Evolutionary conservation across 2,888 invertebrate genomes (phyloP), one percentile per base, ranked within the genome.

Genomic region (Drosophila neotestacea): DNA sequence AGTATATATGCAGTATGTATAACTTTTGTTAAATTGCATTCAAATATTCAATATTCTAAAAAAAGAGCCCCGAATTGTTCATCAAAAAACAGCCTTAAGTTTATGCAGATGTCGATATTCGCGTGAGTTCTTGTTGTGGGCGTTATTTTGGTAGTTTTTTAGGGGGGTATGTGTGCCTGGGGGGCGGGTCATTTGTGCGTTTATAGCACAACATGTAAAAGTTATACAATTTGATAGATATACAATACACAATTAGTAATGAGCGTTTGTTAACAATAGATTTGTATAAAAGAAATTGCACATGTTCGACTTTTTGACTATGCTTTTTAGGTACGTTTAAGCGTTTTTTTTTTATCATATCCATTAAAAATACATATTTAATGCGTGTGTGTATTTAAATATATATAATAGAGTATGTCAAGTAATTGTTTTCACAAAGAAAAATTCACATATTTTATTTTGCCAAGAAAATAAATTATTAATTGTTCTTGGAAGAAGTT

Each of bases 281-380:
- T 85, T 89, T 82, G 79, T 89, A 89, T 85, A 85, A 85, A 87
- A 89, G 82, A 88, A 89, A 89, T 86, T 86, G 89, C 89, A 89
- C 89, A 73, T 72, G 78, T 86, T 89, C 70, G 70, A 77, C 72
- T 88, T 88, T 67, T 60, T 46, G 44, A 77, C 73, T 39, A 63
- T 65, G 58, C 28, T 70, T 63, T 59, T 70, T 77, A 88, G 84
- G 88, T 85, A 85, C 88, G 46, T 84, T 79, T 85, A 88, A 88
- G 88, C 88, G 84, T 88, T 32, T 3, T 81, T 85, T 51, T 61
- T 55, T 59, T 72, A 60, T 65, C 59, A 66, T 73, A 65, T 55
- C 52, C 16, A 62, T 67, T 69, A 58, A 56, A 63, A 54, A 51
- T 75, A 48, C 9, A 64, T 50, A 52, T 42, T 58, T 54, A 66